phyloP scores from a whole-genome alignment of 2,113 vertebrate species.

The Pelecanoides urinatrix region DNA sequence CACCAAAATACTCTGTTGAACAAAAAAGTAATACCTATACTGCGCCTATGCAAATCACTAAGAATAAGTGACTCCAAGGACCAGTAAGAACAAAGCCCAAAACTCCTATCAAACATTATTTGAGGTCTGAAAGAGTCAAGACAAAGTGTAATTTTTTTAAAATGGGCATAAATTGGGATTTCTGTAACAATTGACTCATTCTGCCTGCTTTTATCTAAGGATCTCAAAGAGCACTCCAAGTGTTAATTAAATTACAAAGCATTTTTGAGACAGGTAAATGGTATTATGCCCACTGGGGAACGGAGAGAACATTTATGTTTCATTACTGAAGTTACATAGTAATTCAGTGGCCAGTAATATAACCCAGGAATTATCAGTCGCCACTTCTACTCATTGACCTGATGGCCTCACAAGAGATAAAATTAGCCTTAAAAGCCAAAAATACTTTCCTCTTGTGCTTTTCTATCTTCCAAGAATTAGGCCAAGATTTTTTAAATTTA shows the following conservation, averaged over 20 bases:
- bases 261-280: constrained; percentile 63
- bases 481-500: neutral
- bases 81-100: constrained; percentile 26
- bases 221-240: constrained; percentile 63
- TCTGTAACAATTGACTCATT: constrained; percentile 57
- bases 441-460: neutral
- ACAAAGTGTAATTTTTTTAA: constrained; percentile 46
- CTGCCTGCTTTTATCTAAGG: constrained; percentile 54
- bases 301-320: constrained; percentile 41
- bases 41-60: constrained; percentile 43
- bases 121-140: constrained; percentile 49
- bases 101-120: constrained; percentile 50
- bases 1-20: constrained; percentile 49
- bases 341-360: constrained; percentile 41
- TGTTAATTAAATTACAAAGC: constrained; percentile 67
- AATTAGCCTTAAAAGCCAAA: constrained; percentile 13
- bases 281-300: constrained; percentile 46
- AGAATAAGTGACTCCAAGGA: constrained; percentile 41
- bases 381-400: constrained; percentile 29
- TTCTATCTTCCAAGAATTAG: neutral
- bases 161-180: constrained; percentile 60
- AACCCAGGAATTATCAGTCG: constrained; percentile 13
- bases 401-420: neutral
- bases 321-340: constrained; percentile 48
- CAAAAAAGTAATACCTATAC: constrained; percentile 49